phyloP scores from a whole-genome alignment of 2,888 invertebrate genomes.

The Ennomos quercinarius region DNA sequence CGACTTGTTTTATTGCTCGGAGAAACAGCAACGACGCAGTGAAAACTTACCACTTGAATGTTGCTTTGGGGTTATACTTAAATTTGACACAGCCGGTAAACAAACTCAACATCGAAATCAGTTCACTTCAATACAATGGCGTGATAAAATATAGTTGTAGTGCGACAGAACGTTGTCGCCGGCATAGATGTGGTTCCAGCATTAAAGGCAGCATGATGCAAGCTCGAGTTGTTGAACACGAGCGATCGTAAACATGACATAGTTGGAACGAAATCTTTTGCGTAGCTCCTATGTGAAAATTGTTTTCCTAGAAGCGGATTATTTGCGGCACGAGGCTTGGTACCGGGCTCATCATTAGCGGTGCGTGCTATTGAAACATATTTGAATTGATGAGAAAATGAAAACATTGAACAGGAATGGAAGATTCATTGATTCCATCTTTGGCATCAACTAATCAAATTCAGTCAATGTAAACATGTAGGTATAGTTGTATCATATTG shows the following conservation, averaged over 20 bases:
- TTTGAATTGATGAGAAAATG: neutral
- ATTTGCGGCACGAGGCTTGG: conserved; percentile 12
- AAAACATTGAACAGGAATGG: conserved; percentile 10
- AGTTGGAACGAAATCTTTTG: conserved; percentile 47
- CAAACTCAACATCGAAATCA: too few species aligned
- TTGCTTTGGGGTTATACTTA: conserved; percentile 6
- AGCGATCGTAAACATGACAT: conserved; percentile 45
- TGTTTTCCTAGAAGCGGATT: conserved; percentile 40
- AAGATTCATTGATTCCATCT: conserved; percentile 5
- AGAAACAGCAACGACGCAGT: conserved; percentile 54
- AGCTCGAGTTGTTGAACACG: conserved; percentile 30
- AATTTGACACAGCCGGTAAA: conserved; percentile 1
- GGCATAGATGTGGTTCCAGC: conserved; percentile 7
- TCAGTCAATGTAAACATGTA: too few species aligned
- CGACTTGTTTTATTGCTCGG: conserved; percentile 58
- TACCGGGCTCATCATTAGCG: too few species aligned
- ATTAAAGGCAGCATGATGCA: conserved; percentile 63
- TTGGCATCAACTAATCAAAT: too few species aligned
- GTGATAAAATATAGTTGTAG: too few species aligned
- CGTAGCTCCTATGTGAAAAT: conserved; percentile 45
- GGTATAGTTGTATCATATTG: too few species aligned
- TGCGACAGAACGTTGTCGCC: too few species aligned
- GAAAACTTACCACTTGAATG: conserved; percentile 59
- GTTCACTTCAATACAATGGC: neutral
- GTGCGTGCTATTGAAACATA: too few species aligned